A percentile compares a stretch with the other conserved stretches of the same genome.
Conservation (phyloP, 2,113 vertebrate species). For the Heterochromis multidens region DNA sequence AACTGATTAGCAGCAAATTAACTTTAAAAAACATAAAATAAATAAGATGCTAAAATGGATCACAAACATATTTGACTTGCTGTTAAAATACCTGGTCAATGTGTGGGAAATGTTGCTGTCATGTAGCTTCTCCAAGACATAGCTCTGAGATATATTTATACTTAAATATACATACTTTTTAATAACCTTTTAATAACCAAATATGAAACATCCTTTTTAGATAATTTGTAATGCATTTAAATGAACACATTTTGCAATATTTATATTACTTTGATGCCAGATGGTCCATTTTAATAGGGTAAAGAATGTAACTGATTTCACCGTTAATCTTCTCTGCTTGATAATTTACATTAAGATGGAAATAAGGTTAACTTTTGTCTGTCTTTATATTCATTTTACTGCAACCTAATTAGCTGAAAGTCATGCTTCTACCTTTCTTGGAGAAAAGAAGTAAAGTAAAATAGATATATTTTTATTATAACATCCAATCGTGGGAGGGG, state of each 20-base stretch:
- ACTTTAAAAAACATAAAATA: background rate
- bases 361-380: too few species aligned
- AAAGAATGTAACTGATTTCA: too few species aligned
- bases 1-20: background rate
- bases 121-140: background rate
- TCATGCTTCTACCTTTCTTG: too few species aligned
- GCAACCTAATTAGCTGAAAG: too few species aligned
- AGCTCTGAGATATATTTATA: too few species aligned
- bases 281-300: too few species aligned
- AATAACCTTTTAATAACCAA: fast-evolving
- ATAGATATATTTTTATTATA: too few species aligned
- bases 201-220: fast-evolving
- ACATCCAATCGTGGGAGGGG: too few species aligned
- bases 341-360: too few species aligned
- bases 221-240: background rate
- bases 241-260: background rate
- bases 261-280: background rate
- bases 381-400: too few species aligned
- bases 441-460: too few species aligned
- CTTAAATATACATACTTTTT: fast-evolving
- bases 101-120: background rate
- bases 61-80: background rate
- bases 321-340: too few species aligned
- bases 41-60: background rate
- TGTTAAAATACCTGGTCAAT: fast-evolving